Evolutionary conservation across 2,888 invertebrate genomes (phyloP).

Genomic region (Tinea semifulvella): DNA sequence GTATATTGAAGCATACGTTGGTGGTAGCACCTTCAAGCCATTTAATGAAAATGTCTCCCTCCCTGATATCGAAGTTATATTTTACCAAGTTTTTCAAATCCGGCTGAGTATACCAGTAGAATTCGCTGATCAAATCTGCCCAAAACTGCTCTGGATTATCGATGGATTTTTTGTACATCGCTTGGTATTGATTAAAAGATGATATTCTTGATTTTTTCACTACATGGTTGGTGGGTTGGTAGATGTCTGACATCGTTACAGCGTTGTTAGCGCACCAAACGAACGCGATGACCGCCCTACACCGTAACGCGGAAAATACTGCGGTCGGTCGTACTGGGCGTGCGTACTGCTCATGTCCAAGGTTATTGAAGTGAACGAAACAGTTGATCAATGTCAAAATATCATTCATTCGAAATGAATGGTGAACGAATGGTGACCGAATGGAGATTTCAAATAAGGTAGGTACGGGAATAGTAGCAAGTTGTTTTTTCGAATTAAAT

Average conservation of each 20-base stretch:
- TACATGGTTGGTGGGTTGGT: constrained; percentile 71
- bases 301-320: constrained; percentile 1
- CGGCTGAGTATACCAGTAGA: constrained; percentile 88
- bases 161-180: constrained; percentile 86
- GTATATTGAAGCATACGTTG: constrained; percentile 94
- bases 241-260: constrained; percentile 70
- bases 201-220: constrained; percentile 68
- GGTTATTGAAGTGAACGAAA: constrained; percentile 1
- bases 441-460: no score
- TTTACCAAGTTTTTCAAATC: constrained; percentile 81
- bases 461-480: no score
- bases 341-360: constrained; percentile 7
- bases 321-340: neutral
- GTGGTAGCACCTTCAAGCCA: constrained; percentile 97
- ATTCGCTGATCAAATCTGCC: constrained; percentile 91
- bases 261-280: neutral
- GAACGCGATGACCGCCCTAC: neutral
- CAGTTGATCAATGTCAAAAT: no score
- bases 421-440: no score
- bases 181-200: constrained; percentile 75
- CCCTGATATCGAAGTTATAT: constrained; percentile 90
- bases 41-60: constrained; percentile 90
- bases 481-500: no score
- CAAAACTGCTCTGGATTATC: constrained; percentile 92
- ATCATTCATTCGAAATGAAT: no score